Percentiles rank a stretch among this genome's conserved stretches.
These are phyloP conservation scores for Aphodius sticticus DNA, from an alignment of 2,888 invertebrate species.

Conservation along the genomic window DNA sequence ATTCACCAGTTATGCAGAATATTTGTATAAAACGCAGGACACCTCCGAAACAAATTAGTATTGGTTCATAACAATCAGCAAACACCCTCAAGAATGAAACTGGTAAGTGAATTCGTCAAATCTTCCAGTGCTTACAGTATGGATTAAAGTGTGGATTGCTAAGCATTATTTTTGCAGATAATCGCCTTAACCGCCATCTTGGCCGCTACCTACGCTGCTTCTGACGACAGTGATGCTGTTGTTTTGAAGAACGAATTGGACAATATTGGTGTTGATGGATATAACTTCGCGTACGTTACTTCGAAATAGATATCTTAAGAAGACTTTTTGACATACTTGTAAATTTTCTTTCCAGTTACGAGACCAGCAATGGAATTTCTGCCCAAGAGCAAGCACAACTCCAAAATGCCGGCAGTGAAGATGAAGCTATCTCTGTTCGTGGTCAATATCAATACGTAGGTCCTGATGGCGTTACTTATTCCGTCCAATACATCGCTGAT, in stretches of 20 bases:
- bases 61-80: no score
- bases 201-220: neutral
- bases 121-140: no score
- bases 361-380: constrained; percentile 70
- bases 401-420: constrained; percentile 68
- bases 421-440: constrained; percentile 68
- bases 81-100: no score
- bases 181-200: no score
- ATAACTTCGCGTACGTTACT: constrained; percentile 52
- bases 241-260: constrained; percentile 68
- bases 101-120: no score
- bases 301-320: no score
- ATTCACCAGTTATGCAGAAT: no score
- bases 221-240: constrained; percentile 64
- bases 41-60: no score
- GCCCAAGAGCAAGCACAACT: constrained; percentile 68
- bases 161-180: no score
- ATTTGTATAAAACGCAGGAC: no score
- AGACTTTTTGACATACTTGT: neutral
- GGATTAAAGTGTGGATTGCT: no score
- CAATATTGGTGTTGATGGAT: constrained; percentile 62
- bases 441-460: constrained; percentile 69
- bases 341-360: constrained; percentile 61
- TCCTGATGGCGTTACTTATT: constrained; percentile 68
- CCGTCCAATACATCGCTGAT: constrained; percentile 68